Conservation (phyloP, 1,140 invertebrate genomes). For the Adelges cooleyi region DNA sequence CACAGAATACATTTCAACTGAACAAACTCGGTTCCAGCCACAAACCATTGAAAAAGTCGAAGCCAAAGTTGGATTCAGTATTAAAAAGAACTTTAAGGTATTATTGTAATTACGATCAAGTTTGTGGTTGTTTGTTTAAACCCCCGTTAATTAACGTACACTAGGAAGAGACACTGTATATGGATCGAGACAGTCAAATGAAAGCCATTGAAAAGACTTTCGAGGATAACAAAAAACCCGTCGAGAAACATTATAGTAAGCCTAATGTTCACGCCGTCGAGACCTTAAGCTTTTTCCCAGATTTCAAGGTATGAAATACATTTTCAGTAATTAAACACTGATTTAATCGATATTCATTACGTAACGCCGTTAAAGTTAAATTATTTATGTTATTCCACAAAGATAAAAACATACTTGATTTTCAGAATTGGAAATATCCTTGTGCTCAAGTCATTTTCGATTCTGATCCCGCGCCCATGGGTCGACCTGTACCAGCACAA, state of each 20-base stretch:
- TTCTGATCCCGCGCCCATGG: slow-evolving; percentile 80
- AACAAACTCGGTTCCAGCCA: slow-evolving; percentile 92
- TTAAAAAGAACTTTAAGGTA: slow-evolving; percentile 83
- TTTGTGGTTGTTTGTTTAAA: too few species aligned
- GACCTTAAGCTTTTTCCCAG: slow-evolving; percentile 79
- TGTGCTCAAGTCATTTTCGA: slow-evolving; percentile 98
- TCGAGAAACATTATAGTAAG: slow-evolving; percentile 91
- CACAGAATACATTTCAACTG: slow-evolving; percentile 98
- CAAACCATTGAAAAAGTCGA: slow-evolving; percentile 94
- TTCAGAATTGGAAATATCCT: slow-evolving; percentile 86
- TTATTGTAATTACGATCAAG: too few species aligned
- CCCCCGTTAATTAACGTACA: too few species aligned
- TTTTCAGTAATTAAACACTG: neutral
- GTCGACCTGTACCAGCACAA: slow-evolving; percentile 69
- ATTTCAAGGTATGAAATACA: slow-evolving; percentile 59
- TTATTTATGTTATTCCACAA: neutral
- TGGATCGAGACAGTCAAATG: slow-evolving; percentile 95
- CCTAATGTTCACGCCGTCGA: slow-evolving; percentile 86
- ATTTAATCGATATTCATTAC: slow-evolving; percentile 3
- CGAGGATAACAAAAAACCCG: slow-evolving; percentile 72
- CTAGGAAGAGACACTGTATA: slow-evolving; percentile 82
- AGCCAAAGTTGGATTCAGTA: slow-evolving; percentile 95
- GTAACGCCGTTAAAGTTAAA: neutral
- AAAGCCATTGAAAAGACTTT: slow-evolving; percentile 97
- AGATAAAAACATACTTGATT: neutral